These are phyloP conservation scores for Istiophorus platypterus DNA, from an alignment of 2,113 vertebrate species.

Conservation along the genomic window DNA sequence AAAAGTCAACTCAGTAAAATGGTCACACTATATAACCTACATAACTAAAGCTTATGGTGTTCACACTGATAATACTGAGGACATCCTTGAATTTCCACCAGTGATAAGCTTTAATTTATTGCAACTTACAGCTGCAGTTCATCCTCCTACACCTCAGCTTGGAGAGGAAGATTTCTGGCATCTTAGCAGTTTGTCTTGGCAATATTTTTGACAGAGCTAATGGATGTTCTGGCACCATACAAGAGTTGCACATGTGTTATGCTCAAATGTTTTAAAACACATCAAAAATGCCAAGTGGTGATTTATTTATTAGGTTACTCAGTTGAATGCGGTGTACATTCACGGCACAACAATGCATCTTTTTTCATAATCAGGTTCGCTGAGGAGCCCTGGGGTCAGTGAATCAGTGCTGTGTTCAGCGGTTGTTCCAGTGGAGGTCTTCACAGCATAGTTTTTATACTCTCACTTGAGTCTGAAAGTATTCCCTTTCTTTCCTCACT, in stretches of 20 bases:
- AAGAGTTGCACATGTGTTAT: conserved; percentile 44
- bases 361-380: conserved; percentile 17
- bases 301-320: conserved; percentile 19
- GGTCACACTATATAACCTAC: not conserved
- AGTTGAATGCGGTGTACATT: not conserved
- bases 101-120: conserved; percentile 48
- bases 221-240: conserved; percentile 60
- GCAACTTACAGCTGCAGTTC: conserved; percentile 38
- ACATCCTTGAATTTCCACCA: not conserved
- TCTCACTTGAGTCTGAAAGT: conserved; percentile 53
- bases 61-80: not conserved
- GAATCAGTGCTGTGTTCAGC: conserved; percentile 28
- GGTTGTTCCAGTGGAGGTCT: conserved; percentile 32
- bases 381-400: conserved; percentile 20
- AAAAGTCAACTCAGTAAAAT: not conserved
- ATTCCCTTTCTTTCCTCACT: conserved; percentile 51
- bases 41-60: not conserved
- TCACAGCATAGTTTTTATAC: conserved; percentile 43
- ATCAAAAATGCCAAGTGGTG: conserved; percentile 14
- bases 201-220: conserved; percentile 54
- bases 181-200: conserved; percentile 68
- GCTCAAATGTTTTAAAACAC: conserved; percentile 37
- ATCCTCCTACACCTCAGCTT: conserved; percentile 44
- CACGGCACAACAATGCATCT: conserved; percentile 2
- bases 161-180: conserved; percentile 52